Conservation (phyloP, 2,113 vertebrate species). For the Cervus canadensis region DNA sequence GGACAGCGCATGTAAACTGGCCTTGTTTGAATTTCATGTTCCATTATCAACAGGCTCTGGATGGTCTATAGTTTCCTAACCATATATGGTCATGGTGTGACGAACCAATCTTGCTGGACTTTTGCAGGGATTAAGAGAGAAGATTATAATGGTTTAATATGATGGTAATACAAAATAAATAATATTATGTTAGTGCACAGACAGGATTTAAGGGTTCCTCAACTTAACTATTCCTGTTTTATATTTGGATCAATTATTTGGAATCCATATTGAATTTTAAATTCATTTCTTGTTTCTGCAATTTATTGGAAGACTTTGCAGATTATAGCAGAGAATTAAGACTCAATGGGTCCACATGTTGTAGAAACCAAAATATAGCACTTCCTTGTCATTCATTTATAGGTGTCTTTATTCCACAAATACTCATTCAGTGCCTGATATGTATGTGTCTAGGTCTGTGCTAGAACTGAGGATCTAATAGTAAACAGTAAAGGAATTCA, state of each 20-base stretch:
- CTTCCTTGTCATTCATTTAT: not conserved
- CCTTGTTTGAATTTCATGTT: not conserved
- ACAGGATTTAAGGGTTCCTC: not conserved
- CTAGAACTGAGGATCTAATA: not conserved
- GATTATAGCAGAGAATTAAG: not conserved
- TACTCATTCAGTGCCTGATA: not conserved
- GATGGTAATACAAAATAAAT: not conserved
- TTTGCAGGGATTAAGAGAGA: not conserved
- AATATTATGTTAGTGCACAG: not conserved
- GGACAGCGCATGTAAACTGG: fast-evolving
- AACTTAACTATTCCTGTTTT: not conserved
- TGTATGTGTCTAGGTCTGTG: not conserved
- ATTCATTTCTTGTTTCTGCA: not conserved
- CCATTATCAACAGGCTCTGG: not conserved
- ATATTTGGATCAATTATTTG: not conserved
- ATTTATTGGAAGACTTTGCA: not conserved
- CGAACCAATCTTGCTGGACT: not conserved
- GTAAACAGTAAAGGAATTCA: not conserved
- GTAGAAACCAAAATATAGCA: not conserved
- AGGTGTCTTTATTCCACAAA: not conserved
- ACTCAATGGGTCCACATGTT: not conserved
- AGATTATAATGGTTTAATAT: not conserved
- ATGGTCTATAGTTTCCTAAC: not conserved
- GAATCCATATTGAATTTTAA: not conserved
- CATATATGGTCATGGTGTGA: not conserved